Evolutionary conservation across 2,113 vertebrate genomes (phyloP), one percentile per base, ranked within the genome.

Genomic region (Cephalopholis sonnerati): DNA sequence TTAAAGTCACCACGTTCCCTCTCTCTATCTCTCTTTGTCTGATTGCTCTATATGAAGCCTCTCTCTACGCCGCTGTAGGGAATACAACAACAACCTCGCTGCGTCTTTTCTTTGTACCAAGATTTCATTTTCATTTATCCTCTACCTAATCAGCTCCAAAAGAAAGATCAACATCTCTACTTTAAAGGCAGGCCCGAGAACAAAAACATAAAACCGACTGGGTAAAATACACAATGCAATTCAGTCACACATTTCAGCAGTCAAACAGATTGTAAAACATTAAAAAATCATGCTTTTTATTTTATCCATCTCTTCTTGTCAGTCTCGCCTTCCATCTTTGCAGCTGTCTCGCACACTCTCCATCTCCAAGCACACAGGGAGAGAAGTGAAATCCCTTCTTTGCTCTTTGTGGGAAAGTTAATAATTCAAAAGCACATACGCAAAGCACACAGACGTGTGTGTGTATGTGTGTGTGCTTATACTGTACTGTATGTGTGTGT

Each of bases 381-480:
- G 55, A 15, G 39, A 69, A 58, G 87, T 79, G 55, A 80, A 77
- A 79, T 64, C 57, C 0, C 7, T 27, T 36, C 74, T 74, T 68
- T 69, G 64, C 55, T 66, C 58, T 78, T 64, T 68, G 68, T 25
- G 58, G 29, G 58, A 25, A 71, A 62, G 39, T 71, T 64, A 81
- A 82, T 86, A 53, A 91, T 87, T 87, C 39, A 84, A 51, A 79
- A 55, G 41, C 4, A 18, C 46, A 61, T 24, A 55, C 4, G 1
- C 32, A 74, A 51, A 74, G 24, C 39, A 44, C 44, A 87, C 46
- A 66, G 7, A 50, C 41, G 9, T 53, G 24, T 46, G 59, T 51
- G 24, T 57, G 61, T 55, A 46, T 50, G 72, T 53, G 29, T 10
- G 62, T 66, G 39, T 46, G 32, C 41, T 12, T 44, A 44, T 44